Conservation (phyloP, 37 sponge, comb jelly and placozoan species). For the Axinella damicornis region DNA sequence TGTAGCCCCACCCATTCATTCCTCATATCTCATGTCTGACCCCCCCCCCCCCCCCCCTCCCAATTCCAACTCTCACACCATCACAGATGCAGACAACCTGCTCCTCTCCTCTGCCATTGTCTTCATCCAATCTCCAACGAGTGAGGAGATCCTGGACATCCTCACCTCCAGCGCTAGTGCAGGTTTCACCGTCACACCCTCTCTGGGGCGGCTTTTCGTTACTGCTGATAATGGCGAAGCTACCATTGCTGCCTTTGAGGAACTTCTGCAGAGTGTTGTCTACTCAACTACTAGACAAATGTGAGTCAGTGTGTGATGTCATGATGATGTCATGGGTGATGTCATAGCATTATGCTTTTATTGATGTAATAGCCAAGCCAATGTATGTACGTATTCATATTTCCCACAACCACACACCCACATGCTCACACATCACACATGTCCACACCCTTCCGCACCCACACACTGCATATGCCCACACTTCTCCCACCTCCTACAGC, state of each 20-base stretch:
- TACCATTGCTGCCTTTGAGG: slow-evolving; percentile 20
- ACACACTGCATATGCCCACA: not conserved
- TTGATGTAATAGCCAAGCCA: too few relatives aligned
- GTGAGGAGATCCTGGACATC: not conserved
- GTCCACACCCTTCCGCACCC: too few relatives aligned
- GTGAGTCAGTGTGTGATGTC: too few relatives aligned
- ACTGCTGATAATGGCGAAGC: not conserved
- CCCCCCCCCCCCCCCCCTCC: too few relatives aligned
- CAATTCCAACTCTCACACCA: too few relatives aligned
- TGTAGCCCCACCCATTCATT: too few relatives aligned
- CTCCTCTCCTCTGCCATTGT: slow-evolving; percentile 33
- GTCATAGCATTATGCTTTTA: too few relatives aligned
- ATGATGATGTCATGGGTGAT: too few relatives aligned
- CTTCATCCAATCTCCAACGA: not conserved
- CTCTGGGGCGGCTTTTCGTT: slow-evolving; percentile 1
- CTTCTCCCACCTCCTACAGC: not conserved
- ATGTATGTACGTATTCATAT: too few relatives aligned
- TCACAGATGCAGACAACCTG: slow-evolving; percentile 29
- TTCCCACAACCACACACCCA: too few relatives aligned
- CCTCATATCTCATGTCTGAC: too few relatives aligned
- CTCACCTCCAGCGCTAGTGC: not conserved
- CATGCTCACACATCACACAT: too few relatives aligned
- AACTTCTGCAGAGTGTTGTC: slow-evolving; percentile 27
- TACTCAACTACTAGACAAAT: slow-evolving; percentile 30
- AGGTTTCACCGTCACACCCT: not conserved